These are phyloP conservation scores for Orchestia grillus DNA, from an alignment of 1,140 invertebrate species.

Conservation along the genomic window DNA sequence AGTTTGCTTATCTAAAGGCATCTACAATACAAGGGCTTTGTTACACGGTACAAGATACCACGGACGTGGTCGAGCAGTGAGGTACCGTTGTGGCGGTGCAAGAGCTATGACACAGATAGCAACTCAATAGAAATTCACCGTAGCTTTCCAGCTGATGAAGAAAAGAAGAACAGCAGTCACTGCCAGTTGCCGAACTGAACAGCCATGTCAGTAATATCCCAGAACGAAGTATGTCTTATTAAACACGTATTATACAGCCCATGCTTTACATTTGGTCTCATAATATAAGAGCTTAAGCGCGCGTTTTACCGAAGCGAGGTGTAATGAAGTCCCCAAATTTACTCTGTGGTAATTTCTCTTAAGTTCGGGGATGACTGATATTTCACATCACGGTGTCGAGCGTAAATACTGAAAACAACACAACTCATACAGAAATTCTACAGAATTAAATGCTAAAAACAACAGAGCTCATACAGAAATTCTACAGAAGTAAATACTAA, in stretches of 20 bases:
- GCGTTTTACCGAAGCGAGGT: neutral
- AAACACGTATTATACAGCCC: neutral
- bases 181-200: neutral
- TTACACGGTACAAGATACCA: conserved; percentile 20
- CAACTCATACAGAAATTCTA: neutral
- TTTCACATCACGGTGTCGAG: neutral
- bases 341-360: too few species aligned
- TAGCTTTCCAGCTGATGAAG: neutral
- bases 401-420: neutral
- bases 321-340: neutral
- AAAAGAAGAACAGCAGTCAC: neutral
- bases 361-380: neutral
- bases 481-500: neutral
- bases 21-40: neutral
- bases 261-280: neutral
- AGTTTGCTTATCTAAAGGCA: neutral
- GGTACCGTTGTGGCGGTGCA: neutral
- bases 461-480: neutral
- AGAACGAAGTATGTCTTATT: neutral
- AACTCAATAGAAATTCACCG: neutral
- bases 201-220: neutral
- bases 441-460: neutral
- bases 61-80: neutral
- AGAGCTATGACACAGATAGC: neutral
- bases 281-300: neutral